Percentiles rank a stretch among this genome's conserved stretches.
Conservation (phyloP, 2,113 vertebrate species). For the Ramphastos sulfuratus region DNA sequence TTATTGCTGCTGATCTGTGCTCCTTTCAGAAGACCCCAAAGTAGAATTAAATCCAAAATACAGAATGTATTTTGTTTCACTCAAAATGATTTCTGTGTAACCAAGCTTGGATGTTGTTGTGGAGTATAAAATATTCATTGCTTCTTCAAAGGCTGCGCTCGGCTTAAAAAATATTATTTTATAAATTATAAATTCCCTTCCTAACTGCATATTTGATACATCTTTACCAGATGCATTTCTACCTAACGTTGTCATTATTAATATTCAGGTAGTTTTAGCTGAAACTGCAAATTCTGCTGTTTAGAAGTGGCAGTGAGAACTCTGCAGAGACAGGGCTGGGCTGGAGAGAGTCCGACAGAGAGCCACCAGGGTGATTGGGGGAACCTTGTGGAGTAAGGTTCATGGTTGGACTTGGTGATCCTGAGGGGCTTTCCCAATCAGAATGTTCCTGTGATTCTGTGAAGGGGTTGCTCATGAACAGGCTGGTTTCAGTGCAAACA, state of each 20-base stretch:
- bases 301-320: neutral
- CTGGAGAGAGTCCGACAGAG: no score
- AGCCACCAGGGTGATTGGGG: no score
- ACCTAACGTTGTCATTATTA: neutral
- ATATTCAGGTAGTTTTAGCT: neutral
- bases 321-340: neutral
- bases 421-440: no score
- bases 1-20: neutral
- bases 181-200: constrained; percentile 14
- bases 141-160: constrained; percentile 14
- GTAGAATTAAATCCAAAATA: constrained; percentile 19
- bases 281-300: neutral
- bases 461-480: no score
- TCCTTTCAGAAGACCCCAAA: neutral
- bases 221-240: neutral
- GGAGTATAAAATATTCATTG: constrained; percentile 46
- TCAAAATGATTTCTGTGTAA: neutral
- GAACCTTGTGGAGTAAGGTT: no score
- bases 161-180: constrained; percentile 15
- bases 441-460: no score
- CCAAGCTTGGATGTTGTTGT: neutral
- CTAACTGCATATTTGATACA: neutral
- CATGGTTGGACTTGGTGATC: no score
- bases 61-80: constrained; percentile 28
- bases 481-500: no score